A percentile compares a stretch with the other conserved stretches of the same genome.
Conservation (phyloP, 1,140 invertebrate species). For the Acromyrmex echinatior region DNA sequence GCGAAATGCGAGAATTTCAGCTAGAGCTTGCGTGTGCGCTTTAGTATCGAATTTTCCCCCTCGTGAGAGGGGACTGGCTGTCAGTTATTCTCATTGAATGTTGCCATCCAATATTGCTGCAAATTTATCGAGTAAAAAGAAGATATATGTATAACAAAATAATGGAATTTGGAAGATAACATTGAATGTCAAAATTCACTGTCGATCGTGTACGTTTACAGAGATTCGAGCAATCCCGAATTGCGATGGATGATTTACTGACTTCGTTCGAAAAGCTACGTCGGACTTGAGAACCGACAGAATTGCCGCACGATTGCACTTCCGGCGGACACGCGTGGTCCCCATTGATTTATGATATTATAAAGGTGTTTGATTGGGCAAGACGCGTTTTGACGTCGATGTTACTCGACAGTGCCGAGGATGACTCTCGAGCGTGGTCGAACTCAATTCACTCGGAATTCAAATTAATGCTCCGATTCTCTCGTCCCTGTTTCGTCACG, state of each 20-base stretch:
- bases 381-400: constrained; percentile 55
- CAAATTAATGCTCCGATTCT: constrained; percentile 76
- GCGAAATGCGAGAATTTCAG: constrained; percentile 39
- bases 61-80: neutral
- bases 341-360: constrained; percentile 47
- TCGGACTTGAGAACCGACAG: neutral
- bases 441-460: constrained; percentile 81
- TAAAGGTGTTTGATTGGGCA: constrained; percentile 64
- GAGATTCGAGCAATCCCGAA: constrained; percentile 1
- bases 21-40: constrained; percentile 14
- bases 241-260: constrained; percentile 13
- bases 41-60: constrained; percentile 44
- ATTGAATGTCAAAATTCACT: neutral
- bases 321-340: neutral
- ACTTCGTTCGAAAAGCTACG: neutral
- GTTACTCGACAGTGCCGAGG: constrained; percentile 71
- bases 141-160: neutral
- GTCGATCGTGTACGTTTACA: neutral
- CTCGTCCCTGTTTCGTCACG: constrained; percentile 58
- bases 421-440: constrained; percentile 68
- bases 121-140: constrained; percentile 9
- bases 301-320: constrained; percentile 41
- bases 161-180: neutral
- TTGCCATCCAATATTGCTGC: neutral
- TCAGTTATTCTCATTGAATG: constrained; percentile 21